A percentile compares a stretch with the other conserved stretches of the same genome.
Conservation (phyloP, 2,797 vertebrate genomes). For the Tachyglossus aculeatus region DNA sequence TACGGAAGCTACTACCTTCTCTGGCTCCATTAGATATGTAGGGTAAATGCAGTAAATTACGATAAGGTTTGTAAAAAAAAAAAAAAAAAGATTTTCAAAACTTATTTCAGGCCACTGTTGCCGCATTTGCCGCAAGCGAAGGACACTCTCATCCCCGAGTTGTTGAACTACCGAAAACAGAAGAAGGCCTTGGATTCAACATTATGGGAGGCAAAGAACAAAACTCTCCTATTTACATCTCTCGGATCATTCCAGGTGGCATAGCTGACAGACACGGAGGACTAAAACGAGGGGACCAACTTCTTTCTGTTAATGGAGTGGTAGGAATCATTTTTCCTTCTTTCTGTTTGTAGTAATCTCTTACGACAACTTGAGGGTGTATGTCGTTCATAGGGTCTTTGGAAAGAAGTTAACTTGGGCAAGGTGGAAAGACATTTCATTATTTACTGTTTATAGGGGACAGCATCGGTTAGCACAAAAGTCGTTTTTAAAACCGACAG, state of each 20-base stretch:
- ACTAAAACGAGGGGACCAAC: constrained; percentile 96
- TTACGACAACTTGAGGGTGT: constrained; percentile 63
- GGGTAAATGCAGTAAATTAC: too few relatives aligned
- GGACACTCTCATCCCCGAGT: constrained; percentile 97
- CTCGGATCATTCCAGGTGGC: constrained; percentile 95
- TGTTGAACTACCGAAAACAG: constrained; percentile 96
- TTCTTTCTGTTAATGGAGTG: constrained; percentile 97
- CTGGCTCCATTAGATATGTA: too few relatives aligned
- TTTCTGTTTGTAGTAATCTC: constrained; percentile 48
- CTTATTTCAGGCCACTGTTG: constrained; percentile 91
- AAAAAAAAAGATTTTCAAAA: too few relatives aligned
- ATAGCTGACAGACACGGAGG: constrained; percentile 96
- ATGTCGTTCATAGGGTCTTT: neutral
- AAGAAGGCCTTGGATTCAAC: constrained; percentile 97
- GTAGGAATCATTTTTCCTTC: constrained; percentile 75
- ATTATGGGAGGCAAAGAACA: constrained; percentile 99
- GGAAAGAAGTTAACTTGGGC: neutral
- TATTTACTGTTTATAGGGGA: neutral
- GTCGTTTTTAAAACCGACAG: neutral
- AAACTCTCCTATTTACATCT: constrained; percentile 98
- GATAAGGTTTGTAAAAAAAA: too few relatives aligned
- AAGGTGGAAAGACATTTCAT: neutral
- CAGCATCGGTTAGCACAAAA: neutral
- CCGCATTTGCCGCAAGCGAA: constrained; percentile 97
- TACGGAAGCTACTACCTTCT: too few relatives aligned